Conservation (phyloP, 2,113 vertebrate genomes). For the Prunella fulvescens region DNA sequence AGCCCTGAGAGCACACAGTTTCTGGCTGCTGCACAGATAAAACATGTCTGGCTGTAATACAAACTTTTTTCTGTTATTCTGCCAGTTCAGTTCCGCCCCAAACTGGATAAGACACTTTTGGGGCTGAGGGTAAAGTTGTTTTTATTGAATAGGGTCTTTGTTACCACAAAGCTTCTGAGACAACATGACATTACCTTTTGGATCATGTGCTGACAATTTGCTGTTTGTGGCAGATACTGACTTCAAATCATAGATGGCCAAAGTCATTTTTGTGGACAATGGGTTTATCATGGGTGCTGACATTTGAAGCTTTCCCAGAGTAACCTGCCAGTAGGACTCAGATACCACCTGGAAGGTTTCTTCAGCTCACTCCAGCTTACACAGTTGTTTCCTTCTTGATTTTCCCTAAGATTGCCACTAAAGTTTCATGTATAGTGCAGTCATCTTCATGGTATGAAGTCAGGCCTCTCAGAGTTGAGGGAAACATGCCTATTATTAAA, state of each 20-base stretch:
- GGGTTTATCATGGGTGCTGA: background rate
- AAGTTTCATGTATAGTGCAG: background rate
- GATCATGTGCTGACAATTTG: slow-evolving; percentile 12
- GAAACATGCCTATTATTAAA: background rate
- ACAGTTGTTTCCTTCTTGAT: background rate
- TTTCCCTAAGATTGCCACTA: background rate
- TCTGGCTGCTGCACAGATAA: slow-evolving; percentile 24
- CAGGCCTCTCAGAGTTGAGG: background rate
- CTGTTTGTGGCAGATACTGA: slow-evolving; percentile 9
- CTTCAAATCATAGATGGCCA: background rate
- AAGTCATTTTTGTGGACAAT: slow-evolving; percentile 3
- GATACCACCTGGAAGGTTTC: background rate
- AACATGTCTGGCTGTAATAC: background rate
- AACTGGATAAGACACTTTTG: slow-evolving; percentile 49
- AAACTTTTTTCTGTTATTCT: slow-evolving; percentile 35
- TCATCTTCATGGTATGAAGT: background rate
- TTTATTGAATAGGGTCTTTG: slow-evolving; percentile 48
- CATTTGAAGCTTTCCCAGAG: slow-evolving; percentile 7
- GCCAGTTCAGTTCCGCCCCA: background rate
- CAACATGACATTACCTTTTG: slow-evolving; percentile 45
- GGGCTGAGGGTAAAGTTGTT: background rate
- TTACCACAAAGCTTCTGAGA: slow-evolving; percentile 22
- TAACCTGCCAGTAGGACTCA: background rate
- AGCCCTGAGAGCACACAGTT: background rate
- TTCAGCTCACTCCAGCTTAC: background rate